Base-by-base conservation (phyloP, 2,797 vertebrate species). In the Eidolon dupreanum region DNA sequence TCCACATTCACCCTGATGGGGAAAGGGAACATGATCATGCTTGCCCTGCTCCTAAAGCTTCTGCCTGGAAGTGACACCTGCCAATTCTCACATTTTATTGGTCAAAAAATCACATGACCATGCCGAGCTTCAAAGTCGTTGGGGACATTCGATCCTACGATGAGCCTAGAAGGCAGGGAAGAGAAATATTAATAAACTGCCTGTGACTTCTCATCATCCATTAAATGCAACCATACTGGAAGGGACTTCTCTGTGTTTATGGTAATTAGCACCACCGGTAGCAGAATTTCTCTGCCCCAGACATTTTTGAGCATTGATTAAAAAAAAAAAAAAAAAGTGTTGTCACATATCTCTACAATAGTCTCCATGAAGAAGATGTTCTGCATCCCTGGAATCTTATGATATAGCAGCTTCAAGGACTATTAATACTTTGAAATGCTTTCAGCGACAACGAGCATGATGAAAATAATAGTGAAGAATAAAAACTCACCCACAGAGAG, bases 391-490 rank as follows among this genome's bases (percentile, higher is more conserved):
- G 49, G 17, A 41, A 28, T 49, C 59, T 53, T 82, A 13, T 3
- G 8, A 31, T 36, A n/a, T 5, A 63, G 65, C 12, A 74, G 20
- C 19, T 75, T 94, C 41, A 78, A 95, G 75, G 84, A 65, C 81
- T 88, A 26, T 26, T n/a, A 55, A 51, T 66, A 57, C 43, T 84
- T 86, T 92, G 81, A 93, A 96, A 93, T 92, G 8, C 26, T 90
- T 90, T 73, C 10, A 70, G 73, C 82, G 61, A 92, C 61, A 78
- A 75, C 78, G 71, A 85, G 41, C 46, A 38, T 55, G 78, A 95
- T 90, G 68, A 68, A 97, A 93, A 70, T 53, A 78, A 88, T 59
- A 65, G 26, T n/a, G 66, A 96, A 86, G 46, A 66, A 68, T 82
- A 82, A 68, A 96, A 94, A 68, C 36, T 88, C 57, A 68, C 12